These are phyloP conservation scores for Bucorvus abyssinicus DNA, from an alignment of 2,797 vertebrate genomes.

Conservation along the genomic window DNA sequence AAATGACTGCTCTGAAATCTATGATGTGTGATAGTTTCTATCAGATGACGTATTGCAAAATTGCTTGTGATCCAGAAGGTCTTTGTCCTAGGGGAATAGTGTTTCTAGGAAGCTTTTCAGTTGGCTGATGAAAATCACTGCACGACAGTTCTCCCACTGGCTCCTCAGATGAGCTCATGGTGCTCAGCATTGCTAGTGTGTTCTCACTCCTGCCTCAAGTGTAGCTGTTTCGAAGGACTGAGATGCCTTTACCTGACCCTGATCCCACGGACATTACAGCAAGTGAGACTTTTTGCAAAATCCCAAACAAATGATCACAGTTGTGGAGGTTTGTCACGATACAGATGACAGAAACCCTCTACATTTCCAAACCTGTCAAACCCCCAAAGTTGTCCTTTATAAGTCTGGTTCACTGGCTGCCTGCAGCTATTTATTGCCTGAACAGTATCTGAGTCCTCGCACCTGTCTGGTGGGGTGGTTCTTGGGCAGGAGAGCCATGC, in stretches of 20 bases:
- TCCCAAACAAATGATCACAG: fast-evolving
- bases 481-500: background rate
- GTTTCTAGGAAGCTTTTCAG: background rate
- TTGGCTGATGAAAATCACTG: background rate
- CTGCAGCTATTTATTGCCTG: background rate
- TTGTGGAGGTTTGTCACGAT: fast-evolving
- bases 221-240: background rate
- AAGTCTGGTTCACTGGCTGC: background rate
- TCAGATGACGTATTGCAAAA: background rate
- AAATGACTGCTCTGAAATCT: background rate
- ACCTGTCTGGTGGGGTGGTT: background rate
- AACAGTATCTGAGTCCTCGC: background rate
- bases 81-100: background rate
- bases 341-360: background rate
- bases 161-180: background rate
- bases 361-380: background rate
- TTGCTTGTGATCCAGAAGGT: background rate
- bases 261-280: background rate
- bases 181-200: background rate
- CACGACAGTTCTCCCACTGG: background rate
- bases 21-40: background rate
- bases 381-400: background rate
- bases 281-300: background rate
- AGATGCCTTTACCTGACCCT: background rate
- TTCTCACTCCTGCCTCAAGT: background rate